Evolutionary conservation across 2,888 invertebrate genomes (phyloP), one percentile per base, ranked within the genome.

Genomic region (Andricus curvator): DNA sequence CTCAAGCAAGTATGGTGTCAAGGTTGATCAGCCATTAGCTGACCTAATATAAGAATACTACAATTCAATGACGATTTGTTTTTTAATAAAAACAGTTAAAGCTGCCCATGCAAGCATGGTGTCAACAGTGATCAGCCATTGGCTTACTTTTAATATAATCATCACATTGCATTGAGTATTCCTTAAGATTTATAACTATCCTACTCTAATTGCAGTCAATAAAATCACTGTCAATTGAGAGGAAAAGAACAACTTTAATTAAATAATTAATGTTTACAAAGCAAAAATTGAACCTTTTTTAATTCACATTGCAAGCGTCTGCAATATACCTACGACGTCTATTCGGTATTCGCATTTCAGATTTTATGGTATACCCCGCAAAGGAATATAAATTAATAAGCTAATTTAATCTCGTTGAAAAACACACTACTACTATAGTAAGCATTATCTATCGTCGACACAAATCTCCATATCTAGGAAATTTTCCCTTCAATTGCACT

Each of bases 311-410:
- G 78, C 78, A 48, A 80, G 78, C 68, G 77, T 78, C 76, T 74
- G 66, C 78, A 80, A 80, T 80, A 76, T 86, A 82, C 83, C 80
- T 76, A 81, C 77, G 62, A 78, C 44, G 33, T n/a, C n/a, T 37
- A 41, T 5, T 33, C 65, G 17, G 33, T 66, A 41, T 66, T 66
- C 37, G 37, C 79, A 79, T 84, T 83, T 85, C 81, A 84, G 88
- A 89, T 88, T 88, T 86, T 88, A 88, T 88, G 88, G 84, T 81
- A 77, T 77, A 33, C 77, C 82, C 78, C 83, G 86, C 84, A 83
- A 86, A 87, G 88, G 85, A 89, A 87, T 88, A 86, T 85, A 88
- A 89, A 89, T 89, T 87, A 89, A 88, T 85, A 86, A 88, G 86
- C 82, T 83, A 86, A 88, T 87, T 88, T 86, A 83, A 85, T 84